Evolutionary conservation across 2,888 invertebrate genomes (phyloP), one percentile per base, ranked within the genome.

Genomic region (Nasonovia ribisnigri): DNA sequence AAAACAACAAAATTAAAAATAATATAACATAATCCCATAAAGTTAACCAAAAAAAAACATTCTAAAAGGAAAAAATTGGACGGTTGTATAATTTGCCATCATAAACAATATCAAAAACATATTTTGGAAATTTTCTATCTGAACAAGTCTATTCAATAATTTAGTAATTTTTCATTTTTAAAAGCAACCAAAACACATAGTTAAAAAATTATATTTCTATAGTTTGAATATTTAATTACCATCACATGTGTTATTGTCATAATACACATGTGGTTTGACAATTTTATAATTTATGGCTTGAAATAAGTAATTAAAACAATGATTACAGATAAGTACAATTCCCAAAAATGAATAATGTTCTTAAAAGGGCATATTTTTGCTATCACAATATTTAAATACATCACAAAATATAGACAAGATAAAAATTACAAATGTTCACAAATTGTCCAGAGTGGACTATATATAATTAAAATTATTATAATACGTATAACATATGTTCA

Each of bases 381-480:
- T 92, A 92, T 92, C 89, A 92, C 92, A 92, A 84, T 92, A 89
- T 92, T 92, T 57, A 89, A 92, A 84, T 84, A 92, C 54, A 92
- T 92, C 92, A 92, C 88, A 89, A 84, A 54, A 48, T 46, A 89
- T 42, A 88, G 20, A 92, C 42, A 51, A 92, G n/a, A 88, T 26
- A 88, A 88, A 60, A 89, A 89, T 84, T 51, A 89, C n/a, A 77
- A 92, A 88, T 89, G 16, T 89, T 88, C 10, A 92, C 60, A 67
- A 67, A 92, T 29, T 48, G 1, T 60, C 87, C 29, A 26, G 16
- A 29, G 10, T 20, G 43, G 11, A n/a, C 11, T 20, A 3, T 43
- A 46, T 24, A 92, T 67, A 3, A 16, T 84, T 54, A 29, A 8
- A 51, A 42, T 42, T 5, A 10, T 67, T 16, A 6, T 89, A n/a